Percentiles rank a stretch among this genome's conserved stretches.
phyloP scores from a whole-genome alignment of 2,797 vertebrate species.

The Halcyon leucocephala region DNA sequence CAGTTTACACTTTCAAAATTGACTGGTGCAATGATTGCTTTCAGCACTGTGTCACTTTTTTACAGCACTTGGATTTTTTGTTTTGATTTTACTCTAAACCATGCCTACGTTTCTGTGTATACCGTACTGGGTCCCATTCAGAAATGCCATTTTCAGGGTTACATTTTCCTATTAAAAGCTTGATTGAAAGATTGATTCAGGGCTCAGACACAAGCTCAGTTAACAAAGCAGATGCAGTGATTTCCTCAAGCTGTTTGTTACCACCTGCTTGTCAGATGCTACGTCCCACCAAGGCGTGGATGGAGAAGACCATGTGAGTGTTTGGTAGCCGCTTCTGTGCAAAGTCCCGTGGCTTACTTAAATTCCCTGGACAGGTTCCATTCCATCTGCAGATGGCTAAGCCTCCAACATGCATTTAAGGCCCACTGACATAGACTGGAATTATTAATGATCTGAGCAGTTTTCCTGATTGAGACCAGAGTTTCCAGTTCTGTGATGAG shows the following conservation, averaged over 20 bases:
- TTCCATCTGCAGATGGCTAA: neutral
- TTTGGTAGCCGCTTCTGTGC: neutral
- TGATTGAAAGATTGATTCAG: constrained; percentile 31
- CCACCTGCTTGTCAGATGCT: constrained; percentile 15
- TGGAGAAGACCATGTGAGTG: neutral
- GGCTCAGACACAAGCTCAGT: constrained; percentile 17
- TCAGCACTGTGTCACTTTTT: neutral
- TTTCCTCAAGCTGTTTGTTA: constrained; percentile 27
- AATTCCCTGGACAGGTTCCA: neutral
- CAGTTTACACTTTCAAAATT: neutral
- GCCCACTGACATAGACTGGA: neutral
- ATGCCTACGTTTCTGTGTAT: neutral
- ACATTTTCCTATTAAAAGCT: neutral
- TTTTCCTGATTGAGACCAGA: neutral
- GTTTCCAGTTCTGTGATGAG: neutral
- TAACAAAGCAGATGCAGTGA: constrained; percentile 31
- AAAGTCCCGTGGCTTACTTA: neutral
- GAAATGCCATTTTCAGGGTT: neutral
- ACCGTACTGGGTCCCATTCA: neutral
- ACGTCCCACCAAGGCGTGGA: neutral
- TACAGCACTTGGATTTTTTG: neutral
- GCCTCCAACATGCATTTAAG: neutral
- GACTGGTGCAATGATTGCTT: neutral
- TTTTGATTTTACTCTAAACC: neutral
- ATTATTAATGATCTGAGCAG: neutral